A percentile compares a stretch with the other conserved stretches of the same genome.
These are phyloP conservation scores for Calcarius ornatus DNA, from an alignment of 2,113 vertebrate species.

Conservation along the genomic window DNA sequence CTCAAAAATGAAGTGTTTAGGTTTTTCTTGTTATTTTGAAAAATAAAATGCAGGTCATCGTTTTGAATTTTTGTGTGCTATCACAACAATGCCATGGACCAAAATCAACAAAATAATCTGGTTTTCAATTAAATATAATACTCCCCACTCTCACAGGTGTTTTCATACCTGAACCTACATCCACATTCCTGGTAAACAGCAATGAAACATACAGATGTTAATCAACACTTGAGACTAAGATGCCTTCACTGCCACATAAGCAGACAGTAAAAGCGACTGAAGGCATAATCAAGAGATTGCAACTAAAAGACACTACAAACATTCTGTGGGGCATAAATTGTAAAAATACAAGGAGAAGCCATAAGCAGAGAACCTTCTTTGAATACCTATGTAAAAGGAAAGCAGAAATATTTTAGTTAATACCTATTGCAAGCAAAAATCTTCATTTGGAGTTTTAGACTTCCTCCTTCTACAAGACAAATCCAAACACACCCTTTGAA, in stretches of 20 bases:
- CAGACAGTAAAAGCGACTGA: background rate
- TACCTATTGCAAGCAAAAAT: background rate
- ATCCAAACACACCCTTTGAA: background rate
- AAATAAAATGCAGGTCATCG: background rate
- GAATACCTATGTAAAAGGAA: conserved; percentile 25
- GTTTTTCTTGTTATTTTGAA: background rate
- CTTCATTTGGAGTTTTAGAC: background rate
- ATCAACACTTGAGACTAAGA: background rate
- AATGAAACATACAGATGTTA: background rate
- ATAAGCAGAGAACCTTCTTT: background rate
- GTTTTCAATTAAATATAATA: background rate
- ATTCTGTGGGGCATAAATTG: background rate
- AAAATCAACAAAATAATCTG: background rate
- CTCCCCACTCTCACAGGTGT: background rate
- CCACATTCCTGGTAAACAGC: background rate
- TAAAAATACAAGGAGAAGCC: conserved; percentile 4
- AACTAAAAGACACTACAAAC: background rate
- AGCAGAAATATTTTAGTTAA: conserved; percentile 30
- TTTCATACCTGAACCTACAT: background rate
- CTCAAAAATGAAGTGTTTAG: background rate
- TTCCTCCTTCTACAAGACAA: background rate
- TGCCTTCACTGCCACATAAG: background rate
- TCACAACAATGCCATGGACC: background rate
- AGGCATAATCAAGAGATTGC: background rate
- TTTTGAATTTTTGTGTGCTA: background rate